Base-by-base conservation (phyloP, 2,888 invertebrate genomes). In the Toxonevra muliebris region DNA sequence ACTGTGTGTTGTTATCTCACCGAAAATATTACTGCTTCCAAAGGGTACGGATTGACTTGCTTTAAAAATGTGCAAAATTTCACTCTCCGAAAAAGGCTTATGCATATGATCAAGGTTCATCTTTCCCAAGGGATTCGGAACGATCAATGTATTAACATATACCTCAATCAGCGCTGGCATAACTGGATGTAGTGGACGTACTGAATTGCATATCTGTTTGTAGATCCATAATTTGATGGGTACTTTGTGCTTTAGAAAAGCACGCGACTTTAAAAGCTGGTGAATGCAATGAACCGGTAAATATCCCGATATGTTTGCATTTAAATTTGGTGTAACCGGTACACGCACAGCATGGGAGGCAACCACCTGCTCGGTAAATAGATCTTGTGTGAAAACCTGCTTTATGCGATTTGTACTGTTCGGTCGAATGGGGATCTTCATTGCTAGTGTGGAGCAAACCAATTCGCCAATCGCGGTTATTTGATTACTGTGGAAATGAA, bases 221-320 rank as follows among this genome's bases (percentile, higher is more conserved):
- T 96, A 97, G 73, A 98, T 97, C 98, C 98, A 98, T 78, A 92
- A 94, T 86, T 96, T 97, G 8, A 98, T 97, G 0, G 96, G 95
- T 1, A 98, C 97, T 84, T 95, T 94, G 82, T 98, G 95, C 83
- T 97, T 98, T 0, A 96, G 94, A 83, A 98, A 98, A 0, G 96
- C 95, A 73, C 97, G 87, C 8, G 95, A 96, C 83, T 97, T 97
- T 13, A 98, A 87, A 55, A 98, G 86, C 81, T 98, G 98, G 81
- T 97, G 96, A 75, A 98, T 96, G 82, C 98, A 98, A 84, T 98
- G 97, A 15, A 98, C 94, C 0, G 98, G 97, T 64, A 98, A 86
- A 84, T 96, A 97, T 10, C 97, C 96, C 0, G 92, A 90, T 78
- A 96, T 93, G 76, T 92, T 92, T 48, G 94, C 95, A 85, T 92